Percentiles rank a stretch among this genome's conserved stretches.
phyloP scores from a whole-genome alignment of 1,140 invertebrate genomes.

The Macrotrachela quadricornifera region DNA sequence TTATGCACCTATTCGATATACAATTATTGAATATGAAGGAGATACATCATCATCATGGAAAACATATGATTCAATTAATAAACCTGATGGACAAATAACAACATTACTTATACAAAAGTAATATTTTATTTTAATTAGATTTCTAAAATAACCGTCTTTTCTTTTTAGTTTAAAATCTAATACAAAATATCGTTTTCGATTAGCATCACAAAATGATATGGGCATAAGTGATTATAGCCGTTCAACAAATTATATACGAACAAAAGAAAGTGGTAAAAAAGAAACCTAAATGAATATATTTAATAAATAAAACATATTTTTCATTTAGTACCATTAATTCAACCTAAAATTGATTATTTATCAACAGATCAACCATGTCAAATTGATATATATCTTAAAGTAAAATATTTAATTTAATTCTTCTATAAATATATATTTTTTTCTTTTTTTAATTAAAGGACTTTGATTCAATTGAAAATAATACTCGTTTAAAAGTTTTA shows the following conservation, averaged over 20 bases:
- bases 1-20: constrained; percentile 65
- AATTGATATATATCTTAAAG: too few species aligned
- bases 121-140: neutral
- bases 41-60: constrained; percentile 53
- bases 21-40: constrained; percentile 56
- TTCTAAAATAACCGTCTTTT: neutral
- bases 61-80: constrained; percentile 18
- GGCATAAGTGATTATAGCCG: constrained; percentile 71
- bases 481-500: too few species aligned
- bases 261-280: constrained; percentile 18
- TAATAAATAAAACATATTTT: neutral
- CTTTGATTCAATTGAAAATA: too few species aligned
- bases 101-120: neutral
- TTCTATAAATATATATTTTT: too few species aligned
- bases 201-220: constrained; percentile 84
- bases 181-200: constrained; percentile 69
- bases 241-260: constrained; percentile 64
- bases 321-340: too few species aligned
- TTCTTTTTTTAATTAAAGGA: too few species aligned
- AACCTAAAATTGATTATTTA: too few species aligned
- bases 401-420: too few species aligned
- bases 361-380: too few species aligned
- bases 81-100: neutral
- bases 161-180: constrained; percentile 50
- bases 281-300: neutral